Base-by-base conservation (phyloP, 64 coral and sea anemone genomes). In the Pocillopora verrucosa region DNA sequence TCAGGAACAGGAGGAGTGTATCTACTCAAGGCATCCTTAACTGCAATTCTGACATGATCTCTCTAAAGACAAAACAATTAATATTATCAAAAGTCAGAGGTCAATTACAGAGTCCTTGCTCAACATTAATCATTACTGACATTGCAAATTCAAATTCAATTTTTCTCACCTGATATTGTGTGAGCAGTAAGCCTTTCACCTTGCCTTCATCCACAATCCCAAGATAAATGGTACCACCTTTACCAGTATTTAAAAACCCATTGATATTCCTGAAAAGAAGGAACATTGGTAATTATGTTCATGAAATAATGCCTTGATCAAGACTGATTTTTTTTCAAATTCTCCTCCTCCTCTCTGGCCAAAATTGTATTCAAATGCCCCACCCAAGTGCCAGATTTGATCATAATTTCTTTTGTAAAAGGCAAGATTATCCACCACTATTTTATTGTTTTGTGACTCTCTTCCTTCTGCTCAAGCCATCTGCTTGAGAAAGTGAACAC, bases 181-280 rank as follows among this genome's bases (percentile, higher is more conserved):
- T 80, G 58, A 98, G 19, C 57, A 58, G 61, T 41, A 98, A 76
- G 59, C 96, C 96, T 79, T 98, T 98, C 3, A 94, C 93, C 17
- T 20, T 84, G 19, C 96, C 96, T 72, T 95, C 88, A 80, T 98
- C 96, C 11, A 78, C 61, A 79, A 98, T 93, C 13, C 96, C 96
- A 60, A 98, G 82, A 74, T 95, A 98, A 10, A 98, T 75, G 1
- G 83, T 93, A 16, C 96, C 96, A 20, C 96, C 96, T 94, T 95
- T 98, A 11, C 96, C 96, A 36, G 93, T 95, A 80, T 98, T 98
- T 20, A 98, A 64, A 78, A 98, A 98, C 0, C 62, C 93, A 95
- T 98, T 98, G 16, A 98, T 98, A 51, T 94, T 94, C 65, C 96
- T 98, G 22, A 90, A 80, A 80, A 16, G 22, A 34, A 51, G 7